Base-by-base conservation (phyloP, 2,888 invertebrate species). In the Pyrrhia umbra region DNA sequence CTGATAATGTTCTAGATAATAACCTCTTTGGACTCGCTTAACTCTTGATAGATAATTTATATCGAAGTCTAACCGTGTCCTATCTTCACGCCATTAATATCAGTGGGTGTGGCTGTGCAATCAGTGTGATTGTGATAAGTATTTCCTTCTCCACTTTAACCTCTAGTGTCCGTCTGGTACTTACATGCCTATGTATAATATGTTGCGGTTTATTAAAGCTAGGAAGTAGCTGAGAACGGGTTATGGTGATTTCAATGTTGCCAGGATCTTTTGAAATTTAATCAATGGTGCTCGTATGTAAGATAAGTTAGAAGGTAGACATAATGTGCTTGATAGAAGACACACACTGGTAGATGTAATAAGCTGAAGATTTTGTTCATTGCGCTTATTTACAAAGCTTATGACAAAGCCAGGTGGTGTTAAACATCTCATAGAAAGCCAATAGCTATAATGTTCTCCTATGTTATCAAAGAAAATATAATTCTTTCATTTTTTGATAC, bases 31-130 rank as follows among this genome's bases (percentile, higher is more conserved):
- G 59, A 34, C 55, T 56, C 49, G 43, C 37, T 56, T 50, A 34
- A 45, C 21, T 18, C 34, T 45, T 67, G 73, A 76, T 77, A 77
- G 73, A 76, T 77, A 77, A 67, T 71, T 70, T 52, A 65, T 72
- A 65, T 72, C 59, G 30, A 50, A 70, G 37, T 49, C 72, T 56
- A 37, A 71, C 51, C 34, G 27, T 39, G 49, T 54, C 13, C 45
- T 75, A 71, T 52, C 65, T 71, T 72, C 59, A 59, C 47, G 65
- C 65, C 57, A 46, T 59, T 65, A 58, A 23, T 72, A 49, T 76
- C 27, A 25, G 72, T 72, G 76, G 72, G 72, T 76, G 76, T 75
- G 72, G 65, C 42, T 59, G 46, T 52, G 63, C 56, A 59, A 64
- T 64, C 76, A 71, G 50, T 39, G 23, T 55, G 52, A 64, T 63